Base-by-base conservation (phyloP, 2,113 vertebrate species). In the Eleginops maclovinus region DNA sequence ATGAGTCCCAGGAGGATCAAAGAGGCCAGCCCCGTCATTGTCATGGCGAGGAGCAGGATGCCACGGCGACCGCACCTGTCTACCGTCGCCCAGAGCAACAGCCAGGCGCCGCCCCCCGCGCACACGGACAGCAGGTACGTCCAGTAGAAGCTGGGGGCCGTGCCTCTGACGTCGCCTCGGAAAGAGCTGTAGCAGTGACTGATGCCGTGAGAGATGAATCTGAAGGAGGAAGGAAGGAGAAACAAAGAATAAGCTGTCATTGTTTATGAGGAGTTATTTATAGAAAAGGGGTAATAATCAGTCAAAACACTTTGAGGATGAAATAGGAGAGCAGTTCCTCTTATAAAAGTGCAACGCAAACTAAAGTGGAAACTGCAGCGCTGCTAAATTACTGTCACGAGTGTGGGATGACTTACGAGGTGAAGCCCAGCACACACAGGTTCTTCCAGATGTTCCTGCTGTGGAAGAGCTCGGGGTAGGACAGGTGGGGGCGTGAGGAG, bases 391-490 rank as follows among this genome's bases (percentile, higher is more conserved):
- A 15, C 53, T 16, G 61, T 26, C 13, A 16, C 9, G 16, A 2
- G 40, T 6, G 26, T 17, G 43, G 11, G 63, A n/a, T 28, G 82
- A 93, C 96, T 95, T 91, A 97, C 96, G 96, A 96, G 90, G 96
- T 97, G 89, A 97, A 97, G 81, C 96, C 96, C 21, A 97, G 94
- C 84, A 97, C 96, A 77, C 96, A 96, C 21, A 96, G 84, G 87
- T 97, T 97, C 89, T 97, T 97, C 96, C 96, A 96, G 93, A 97
- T 96, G 94, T 96, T 97, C 84, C 95, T 94, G 92, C 96, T 96
- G 91, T 94, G 94, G 80, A 97, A 90, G 58, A 97, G 94, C 70
- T 96, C 94, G 0, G 89, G 83, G 56, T 95, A 91, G 69, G 95
- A 96, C 79, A 96, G 92, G 76, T 88, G 90, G 12, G 95, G 93